A percentile compares a stretch with the other conserved stretches of the same genome.
Conservation (phyloP, 1,140 invertebrate species). For the Brachionus rubens region DNA sequence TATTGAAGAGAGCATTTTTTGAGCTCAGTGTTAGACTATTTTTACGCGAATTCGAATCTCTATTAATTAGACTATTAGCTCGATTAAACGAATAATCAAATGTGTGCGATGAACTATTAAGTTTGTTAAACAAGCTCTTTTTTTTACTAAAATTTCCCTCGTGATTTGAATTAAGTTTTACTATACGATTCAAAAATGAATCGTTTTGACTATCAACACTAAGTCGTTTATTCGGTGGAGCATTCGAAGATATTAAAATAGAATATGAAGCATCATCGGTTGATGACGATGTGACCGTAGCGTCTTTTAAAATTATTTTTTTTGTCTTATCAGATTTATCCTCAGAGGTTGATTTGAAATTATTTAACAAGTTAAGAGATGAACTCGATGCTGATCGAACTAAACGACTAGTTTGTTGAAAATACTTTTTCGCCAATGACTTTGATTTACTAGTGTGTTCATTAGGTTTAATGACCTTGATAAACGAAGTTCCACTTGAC, state of each 20-base stretch:
- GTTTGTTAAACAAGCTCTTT: conserved; percentile 25
- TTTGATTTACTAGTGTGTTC: conserved; percentile 2
- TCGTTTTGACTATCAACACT: conserved; percentile 11
- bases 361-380: conserved; percentile 1
- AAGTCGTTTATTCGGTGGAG: background rate
- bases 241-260: background rate
- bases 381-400: conserved; percentile 24
- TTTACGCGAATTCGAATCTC: background rate
- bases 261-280: background rate
- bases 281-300: background rate
- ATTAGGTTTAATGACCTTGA: conserved; percentile 9
- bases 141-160: conserved; percentile 12
- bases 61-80: background rate
- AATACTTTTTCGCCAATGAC: conserved; percentile 1
- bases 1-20: conserved; percentile 17
- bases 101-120: background rate
- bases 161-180: background rate
- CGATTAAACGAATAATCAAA: conserved; percentile 13
- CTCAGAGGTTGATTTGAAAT: background rate
- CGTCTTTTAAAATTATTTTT: conserved; percentile 18
- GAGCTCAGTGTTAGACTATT: conserved; percentile 6
- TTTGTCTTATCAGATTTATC: background rate
- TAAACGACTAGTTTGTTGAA: conserved; percentile 36
- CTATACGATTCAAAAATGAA: conserved; percentile 3
- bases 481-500: conserved; percentile 14